Evolutionary conservation across 2,113 vertebrate species (phyloP).

Genomic region (Turnix velox): DNA sequence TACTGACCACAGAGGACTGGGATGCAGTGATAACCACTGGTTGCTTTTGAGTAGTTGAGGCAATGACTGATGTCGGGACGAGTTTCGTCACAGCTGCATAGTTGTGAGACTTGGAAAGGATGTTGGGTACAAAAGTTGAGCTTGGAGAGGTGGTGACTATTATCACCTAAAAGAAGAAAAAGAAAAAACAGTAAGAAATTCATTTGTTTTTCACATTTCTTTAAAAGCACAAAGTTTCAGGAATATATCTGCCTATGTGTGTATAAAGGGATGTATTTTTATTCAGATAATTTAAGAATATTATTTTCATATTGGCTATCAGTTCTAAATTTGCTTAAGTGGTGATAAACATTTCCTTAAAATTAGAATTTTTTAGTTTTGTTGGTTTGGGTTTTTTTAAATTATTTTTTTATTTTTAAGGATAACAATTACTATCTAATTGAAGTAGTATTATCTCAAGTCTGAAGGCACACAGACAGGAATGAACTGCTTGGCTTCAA

Average conservation of each 20-base stretch:
- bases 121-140: constrained; percentile 97
- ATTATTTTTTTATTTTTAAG: neutral
- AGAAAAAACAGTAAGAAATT: neutral
- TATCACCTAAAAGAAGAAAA: constrained; percentile 82
- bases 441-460: neutral
- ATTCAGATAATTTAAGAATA: neutral
- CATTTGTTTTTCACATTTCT: constrained; percentile 38
- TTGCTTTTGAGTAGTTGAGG: constrained; percentile 87
- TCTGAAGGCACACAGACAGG: neutral
- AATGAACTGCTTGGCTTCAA: neutral
- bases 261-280: neutral
- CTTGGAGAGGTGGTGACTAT: constrained; percentile 98
- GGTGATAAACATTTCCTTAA: neutral
- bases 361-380: neutral
- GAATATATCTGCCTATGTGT: fast-evolving
- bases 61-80: constrained; percentile 85
- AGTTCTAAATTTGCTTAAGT: neutral
- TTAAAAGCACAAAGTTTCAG: neutral
- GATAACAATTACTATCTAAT: neutral
- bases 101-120: constrained; percentile 98
- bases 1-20: constrained; percentile 73
- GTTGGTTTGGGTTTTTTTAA: neutral
- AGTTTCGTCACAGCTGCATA: constrained; percentile 91
- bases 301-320: neutral
- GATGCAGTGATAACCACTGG: constrained; percentile 89